Base-by-base conservation (phyloP, 2,113 vertebrate genomes). In the Rhineura floridana region DNA sequence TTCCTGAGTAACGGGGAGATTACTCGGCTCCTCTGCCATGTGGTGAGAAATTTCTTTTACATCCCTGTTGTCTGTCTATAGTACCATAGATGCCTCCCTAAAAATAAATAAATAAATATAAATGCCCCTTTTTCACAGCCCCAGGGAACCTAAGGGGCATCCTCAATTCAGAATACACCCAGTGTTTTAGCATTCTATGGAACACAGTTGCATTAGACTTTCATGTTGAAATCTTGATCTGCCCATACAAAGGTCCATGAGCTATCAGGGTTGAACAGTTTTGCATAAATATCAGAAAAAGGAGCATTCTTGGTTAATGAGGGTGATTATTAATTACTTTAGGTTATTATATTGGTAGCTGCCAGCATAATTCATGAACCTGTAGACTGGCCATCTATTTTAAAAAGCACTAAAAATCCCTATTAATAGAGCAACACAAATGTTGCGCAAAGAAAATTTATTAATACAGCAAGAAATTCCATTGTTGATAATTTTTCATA, bases 21-120 rank as follows among this genome's bases (percentile, higher is more conserved):
- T 85, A 23, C 39, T 85, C 62, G 11, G 28, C 78, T 90, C 79
- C 39, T 46, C 65, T 77, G 33, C 15, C 55, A 63, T 83, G 52
- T 75, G 62, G 89, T 90, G 87, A n/a, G 0, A 76, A 25, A 28
- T 48, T 42, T 90, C 72, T 84, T 2, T 73, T 81, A 89, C 52
- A n/a, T n/a, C 19, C 50, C 17, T 36, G 28, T 63, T 81, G 90
- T 82, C 67, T 81, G 2, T 11, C 93, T 92, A 91, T 55, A 87
- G 88, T 88, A 72, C 44, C 15, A 72, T 52, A 5, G 25, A 80
- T 80, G 28, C 42, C 36, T 4, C 25, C 39, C 7, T 67, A 19
- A 73, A 52, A 81, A 63, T 63, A 81, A 62, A 72, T 39, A 52
- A 81, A 63, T 63, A 81, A 62, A 72, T 39, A 77, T 13, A 48